Evolutionary conservation across 2,113 vertebrate species (phyloP).

Genomic region (Tachysurus fulvidraco): DNA sequence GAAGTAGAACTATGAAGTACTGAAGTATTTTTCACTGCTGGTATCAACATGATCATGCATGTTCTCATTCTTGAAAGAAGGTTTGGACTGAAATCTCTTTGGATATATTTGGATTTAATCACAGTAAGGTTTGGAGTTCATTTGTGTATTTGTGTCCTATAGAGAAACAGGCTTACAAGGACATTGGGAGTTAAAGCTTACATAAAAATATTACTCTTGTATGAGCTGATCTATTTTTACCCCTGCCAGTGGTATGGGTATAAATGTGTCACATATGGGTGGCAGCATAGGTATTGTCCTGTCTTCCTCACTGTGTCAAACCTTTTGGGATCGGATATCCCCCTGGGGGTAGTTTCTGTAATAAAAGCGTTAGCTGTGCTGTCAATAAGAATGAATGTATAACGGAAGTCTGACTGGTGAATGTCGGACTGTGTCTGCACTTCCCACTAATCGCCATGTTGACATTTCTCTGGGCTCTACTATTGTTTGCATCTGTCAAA

Average conservation of each 20-base stretch:
- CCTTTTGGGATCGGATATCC: constrained; percentile 58
- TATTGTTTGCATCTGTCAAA: constrained; percentile 74
- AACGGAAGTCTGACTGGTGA: constrained; percentile 60
- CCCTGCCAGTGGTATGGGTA: not conserved
- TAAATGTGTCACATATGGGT: constrained; percentile 19
- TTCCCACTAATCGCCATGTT: constrained; percentile 61
- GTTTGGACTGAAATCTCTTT: not conserved
- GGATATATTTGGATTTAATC: not conserved
- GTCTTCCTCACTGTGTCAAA: constrained; percentile 3
- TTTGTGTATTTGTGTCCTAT: not conserved
- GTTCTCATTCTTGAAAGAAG: not conserved
- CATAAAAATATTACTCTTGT: not conserved
- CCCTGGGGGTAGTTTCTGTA: constrained; percentile 69
- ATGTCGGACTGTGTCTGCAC: constrained; percentile 56
- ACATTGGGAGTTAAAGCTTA: not conserved
- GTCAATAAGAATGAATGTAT: constrained; percentile 75
- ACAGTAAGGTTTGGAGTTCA: not conserved
- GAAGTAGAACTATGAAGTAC: not conserved
- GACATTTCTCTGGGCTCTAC: constrained; percentile 69
- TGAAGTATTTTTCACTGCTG: not conserved
- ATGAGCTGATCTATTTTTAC: not conserved
- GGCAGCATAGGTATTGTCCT: constrained; percentile 3
- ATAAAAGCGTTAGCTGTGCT: constrained; percentile 74
- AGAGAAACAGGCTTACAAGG: not conserved
- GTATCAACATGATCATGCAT: not conserved